A percentile compares a stretch with the other conserved stretches of the same genome.
phyloP scores from a whole-genome alignment of 2,888 invertebrate species.

The Melipona bicolor region DNA sequence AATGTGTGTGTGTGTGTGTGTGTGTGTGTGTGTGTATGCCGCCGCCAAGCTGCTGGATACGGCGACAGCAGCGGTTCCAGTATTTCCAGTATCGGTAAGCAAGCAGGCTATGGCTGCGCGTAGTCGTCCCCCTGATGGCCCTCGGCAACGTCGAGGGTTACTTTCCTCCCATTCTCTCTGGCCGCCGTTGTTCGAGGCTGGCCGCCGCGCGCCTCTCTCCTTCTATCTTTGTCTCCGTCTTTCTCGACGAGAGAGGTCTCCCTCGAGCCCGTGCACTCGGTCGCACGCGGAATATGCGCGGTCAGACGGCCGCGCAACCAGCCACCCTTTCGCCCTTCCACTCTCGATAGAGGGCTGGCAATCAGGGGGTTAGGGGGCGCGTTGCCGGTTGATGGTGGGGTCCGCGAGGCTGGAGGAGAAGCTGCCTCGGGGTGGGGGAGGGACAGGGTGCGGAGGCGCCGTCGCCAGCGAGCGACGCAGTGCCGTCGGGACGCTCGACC shows the following conservation, averaged over 20 bases:
- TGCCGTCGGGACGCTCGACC: constrained; percentile 83
- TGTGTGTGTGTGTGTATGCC: too few species aligned
- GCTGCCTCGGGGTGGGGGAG: constrained; percentile 46
- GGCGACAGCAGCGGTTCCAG: constrained; percentile 39
- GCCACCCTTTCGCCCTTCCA: constrained; percentile 25
- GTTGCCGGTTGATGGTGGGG: constrained; percentile 37
- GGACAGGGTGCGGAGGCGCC: constrained; percentile 76
- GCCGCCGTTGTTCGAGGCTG: constrained; percentile 45
- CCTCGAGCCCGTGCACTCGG: constrained; percentile 16
- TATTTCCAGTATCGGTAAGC: constrained; percentile 70
- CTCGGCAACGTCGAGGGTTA: constrained; percentile 69
- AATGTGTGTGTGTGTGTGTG: too few species aligned
- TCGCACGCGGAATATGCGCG: constrained; percentile 55
- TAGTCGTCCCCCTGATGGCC: constrained; percentile 48
- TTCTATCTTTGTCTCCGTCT: constrained; percentile 29
- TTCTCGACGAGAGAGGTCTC: constrained; percentile 10
- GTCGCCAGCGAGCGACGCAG: constrained; percentile 83
- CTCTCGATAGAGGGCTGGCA: constrained; percentile 25
- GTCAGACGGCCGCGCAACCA: constrained; percentile 64
- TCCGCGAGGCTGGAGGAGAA: constrained; percentile 41
- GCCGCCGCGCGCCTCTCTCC: constrained; percentile 35
- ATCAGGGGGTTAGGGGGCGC: constrained; percentile 53
- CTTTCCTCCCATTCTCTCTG: constrained; percentile 40
- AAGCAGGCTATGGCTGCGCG: constrained; percentile 36
- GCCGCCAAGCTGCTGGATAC: constrained; percentile 10